Percentiles rank a stretch among this genome's conserved stretches.
Conservation (phyloP, 2,113 vertebrate species). For the Platichthys flesus region DNA sequence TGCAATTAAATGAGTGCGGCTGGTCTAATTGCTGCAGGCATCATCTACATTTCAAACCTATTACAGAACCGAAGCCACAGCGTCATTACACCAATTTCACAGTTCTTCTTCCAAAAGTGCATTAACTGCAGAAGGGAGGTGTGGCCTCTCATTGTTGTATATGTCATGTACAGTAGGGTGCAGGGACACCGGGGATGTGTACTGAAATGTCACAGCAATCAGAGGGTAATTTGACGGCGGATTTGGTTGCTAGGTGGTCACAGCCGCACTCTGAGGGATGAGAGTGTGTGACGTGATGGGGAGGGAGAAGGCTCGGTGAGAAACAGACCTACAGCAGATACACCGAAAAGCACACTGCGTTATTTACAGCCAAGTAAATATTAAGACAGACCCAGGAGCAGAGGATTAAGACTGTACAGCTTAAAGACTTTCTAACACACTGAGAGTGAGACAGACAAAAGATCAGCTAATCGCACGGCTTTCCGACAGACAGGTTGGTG, state of each 20-base stretch:
- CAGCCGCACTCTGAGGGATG: slow-evolving; percentile 11
- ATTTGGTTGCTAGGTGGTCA: slow-evolving; percentile 34
- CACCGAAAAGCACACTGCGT: neutral
- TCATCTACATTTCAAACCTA: slow-evolving; percentile 11
- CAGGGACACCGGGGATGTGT: slow-evolving; percentile 16
- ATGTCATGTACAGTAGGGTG: slow-evolving; percentile 42
- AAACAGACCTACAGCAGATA: neutral
- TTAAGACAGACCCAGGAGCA: slow-evolving; percentile 23
- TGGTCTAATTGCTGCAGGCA: neutral
- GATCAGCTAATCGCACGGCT: slow-evolving; percentile 41
- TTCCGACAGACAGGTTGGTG: slow-evolving; percentile 67
- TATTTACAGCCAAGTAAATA: slow-evolving; percentile 28
- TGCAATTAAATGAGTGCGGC: slow-evolving; percentile 21
- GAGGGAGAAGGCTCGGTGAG: slow-evolving; percentile 28
- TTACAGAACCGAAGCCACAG: neutral
- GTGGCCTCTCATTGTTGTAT: slow-evolving; percentile 41
- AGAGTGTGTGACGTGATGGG: slow-evolving; percentile 5
- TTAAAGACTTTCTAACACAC: slow-evolving; percentile 9
- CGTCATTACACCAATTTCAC: neutral
- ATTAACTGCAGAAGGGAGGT: slow-evolving; percentile 12
- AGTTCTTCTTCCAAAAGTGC: slow-evolving; percentile 1
- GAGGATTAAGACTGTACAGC: slow-evolving; percentile 3
- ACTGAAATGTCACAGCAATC: slow-evolving; percentile 71
- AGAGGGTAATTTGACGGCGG: slow-evolving; percentile 54
- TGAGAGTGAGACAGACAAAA: slow-evolving; percentile 38